Evolutionary conservation across 2,888 invertebrate species (phyloP).

Genomic region (Oscheius onirici): DNA sequence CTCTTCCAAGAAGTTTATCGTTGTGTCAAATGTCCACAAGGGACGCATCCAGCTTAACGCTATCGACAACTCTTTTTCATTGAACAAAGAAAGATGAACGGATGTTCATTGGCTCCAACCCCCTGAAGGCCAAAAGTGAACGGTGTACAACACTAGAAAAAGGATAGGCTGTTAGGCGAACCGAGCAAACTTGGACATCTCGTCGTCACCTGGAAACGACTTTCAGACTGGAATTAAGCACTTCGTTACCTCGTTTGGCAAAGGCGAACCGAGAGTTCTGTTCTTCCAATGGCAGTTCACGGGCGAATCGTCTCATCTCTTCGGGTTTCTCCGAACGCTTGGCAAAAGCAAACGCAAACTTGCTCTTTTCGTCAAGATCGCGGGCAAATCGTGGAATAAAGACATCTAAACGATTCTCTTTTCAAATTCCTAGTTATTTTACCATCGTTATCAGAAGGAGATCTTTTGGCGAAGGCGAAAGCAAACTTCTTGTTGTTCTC

Average conservation of each 20-base stretch:
- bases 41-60: too few relatives aligned
- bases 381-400: constrained; percentile 27
- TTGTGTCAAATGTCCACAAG: too few relatives aligned
- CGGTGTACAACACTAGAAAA: not conserved
- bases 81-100: constrained; percentile 1
- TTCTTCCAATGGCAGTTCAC: constrained; percentile 12
- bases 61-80: too few relatives aligned
- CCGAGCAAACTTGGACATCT: constrained; percentile 12
- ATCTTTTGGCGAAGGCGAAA: constrained; percentile 25
- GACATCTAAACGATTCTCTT: too few relatives aligned
- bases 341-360: constrained; percentile 33
- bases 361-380: constrained; percentile 27
- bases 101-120: constrained; percentile 11
- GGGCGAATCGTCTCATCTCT: constrained; percentile 11
- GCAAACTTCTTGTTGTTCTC: constrained; percentile 28
- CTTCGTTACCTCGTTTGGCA: constrained; percentile 18
- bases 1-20: too few relatives aligned
- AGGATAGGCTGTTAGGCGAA: not conserved
- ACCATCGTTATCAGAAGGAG: not conserved
- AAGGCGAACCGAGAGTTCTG: constrained; percentile 8
- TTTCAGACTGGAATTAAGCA: not conserved
- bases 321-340: constrained; percentile 4
- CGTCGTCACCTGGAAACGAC: constrained; percentile 21
- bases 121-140: not conserved
- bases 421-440: not conserved